A percentile compares a stretch with the other conserved stretches of the same genome.
Evolutionary conservation across 2,888 invertebrate genomes (phyloP).

Genomic region (Dilophus febrilis): DNA sequence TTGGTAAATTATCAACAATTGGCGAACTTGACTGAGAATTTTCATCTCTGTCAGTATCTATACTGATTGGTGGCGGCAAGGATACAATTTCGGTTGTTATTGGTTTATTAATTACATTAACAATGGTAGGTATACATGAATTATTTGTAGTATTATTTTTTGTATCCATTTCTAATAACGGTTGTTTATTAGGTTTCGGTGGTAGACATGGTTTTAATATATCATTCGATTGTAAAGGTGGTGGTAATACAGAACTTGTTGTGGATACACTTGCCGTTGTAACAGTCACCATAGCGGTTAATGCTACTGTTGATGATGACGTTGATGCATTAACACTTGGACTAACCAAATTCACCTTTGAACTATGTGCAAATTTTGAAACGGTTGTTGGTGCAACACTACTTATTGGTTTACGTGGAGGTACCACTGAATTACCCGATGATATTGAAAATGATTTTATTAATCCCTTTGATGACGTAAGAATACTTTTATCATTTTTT

Average conservation of each 20-base stretch:
- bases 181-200: slow-evolving; percentile 55
- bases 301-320: slow-evolving; percentile 31
- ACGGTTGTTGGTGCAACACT: slow-evolving; percentile 69
- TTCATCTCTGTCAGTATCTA: slow-evolving; percentile 2
- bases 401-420: slow-evolving; percentile 64
- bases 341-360: slow-evolving; percentile 33
- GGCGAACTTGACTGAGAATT: slow-evolving; percentile 11
- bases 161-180: slow-evolving; percentile 13
- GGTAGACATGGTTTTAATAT: slow-evolving; percentile 61
- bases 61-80: slow-evolving; percentile 1
- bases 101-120: slow-evolving; percentile 16
- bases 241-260: slow-evolving; percentile 29
- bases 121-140: slow-evolving; percentile 11
- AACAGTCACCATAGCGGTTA: slow-evolving; percentile 31
- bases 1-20: slow-evolving; percentile 33
- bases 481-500: too few species aligned
- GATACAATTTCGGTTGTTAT: slow-evolving; percentile 12
- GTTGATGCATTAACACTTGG: slow-evolving; percentile 27
- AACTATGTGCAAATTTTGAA: slow-evolving; percentile 25
- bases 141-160: slow-evolving; percentile 11
- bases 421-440: slow-evolving; percentile 24
- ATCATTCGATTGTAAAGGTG: slow-evolving; percentile 29
- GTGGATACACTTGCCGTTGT: slow-evolving; percentile 12
- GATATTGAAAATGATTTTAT: too few species aligned
- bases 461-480: too few species aligned